Evolutionary conservation across 1,140 invertebrate genomes (phyloP), one percentile per base, ranked within the genome.

Genomic region (Lethocerus indicus): DNA sequence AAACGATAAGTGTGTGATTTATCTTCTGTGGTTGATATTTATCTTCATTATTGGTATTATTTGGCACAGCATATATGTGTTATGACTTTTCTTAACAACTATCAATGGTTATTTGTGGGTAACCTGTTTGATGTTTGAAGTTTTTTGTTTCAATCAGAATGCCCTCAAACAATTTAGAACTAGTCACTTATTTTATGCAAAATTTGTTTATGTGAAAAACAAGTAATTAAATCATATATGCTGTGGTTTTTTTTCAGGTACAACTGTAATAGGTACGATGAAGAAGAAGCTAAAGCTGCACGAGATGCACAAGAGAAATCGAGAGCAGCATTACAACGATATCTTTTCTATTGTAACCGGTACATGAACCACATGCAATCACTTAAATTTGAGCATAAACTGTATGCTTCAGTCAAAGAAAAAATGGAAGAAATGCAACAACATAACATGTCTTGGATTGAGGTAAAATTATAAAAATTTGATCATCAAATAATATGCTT

Each of bases 341-440:
- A 98, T 68, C 69, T 98, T 47, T 96, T 97, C 71, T 98, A 98
- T 67, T 98, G 91, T 65, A 97, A 97, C 71, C 81, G 94, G 44
- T 98, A 97, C 64, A 94, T 96, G 87, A 98, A 98, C 72, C 94
- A 98, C 68, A 94, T 96, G 87, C 91, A 97, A 67, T 94, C 89
- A 53, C 74, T 98, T 54, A 94, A 95, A 68, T 95, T 98, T 69
- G 94, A 98, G 67, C 83, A 88, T 65, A 97, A 97, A 72, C 70
- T 93, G 18, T 93, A 93, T 66, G 84, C 86, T 4, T 84, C 83
- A 44, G 86, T 97, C 12, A 91, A 94, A 65, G 82, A 88, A 60
- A 98, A 98, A 70, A 98, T 98, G 93, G 93, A 97, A 64, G 93
- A 97, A 69, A 97, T 98, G 93, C 92, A 97, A 62, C 91, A 96